Evolutionary conservation across 1,140 invertebrate genomes (phyloP).

Genomic region (Belonocnema kinseyi): DNA sequence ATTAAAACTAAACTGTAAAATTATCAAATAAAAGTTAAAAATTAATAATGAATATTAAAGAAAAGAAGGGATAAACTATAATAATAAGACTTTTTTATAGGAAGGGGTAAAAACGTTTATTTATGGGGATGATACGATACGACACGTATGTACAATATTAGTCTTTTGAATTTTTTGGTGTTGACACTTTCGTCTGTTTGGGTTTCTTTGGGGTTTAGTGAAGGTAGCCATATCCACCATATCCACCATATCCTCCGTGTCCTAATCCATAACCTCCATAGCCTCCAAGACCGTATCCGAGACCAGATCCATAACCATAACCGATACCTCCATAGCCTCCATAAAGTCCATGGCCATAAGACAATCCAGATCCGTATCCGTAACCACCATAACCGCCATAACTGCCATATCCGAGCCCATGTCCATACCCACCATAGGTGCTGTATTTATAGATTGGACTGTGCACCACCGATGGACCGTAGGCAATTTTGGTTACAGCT

Average conservation of each 20-base stretch:
- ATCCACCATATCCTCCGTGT: constrained; percentile 37
- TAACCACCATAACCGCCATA: constrained; percentile 51
- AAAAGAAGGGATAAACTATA: background rate
- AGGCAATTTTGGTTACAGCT: constrained; percentile 49
- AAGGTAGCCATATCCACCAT: constrained; percentile 44
- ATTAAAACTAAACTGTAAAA: too few species aligned
- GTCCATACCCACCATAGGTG: constrained; percentile 47
- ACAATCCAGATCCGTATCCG: constrained; percentile 53
- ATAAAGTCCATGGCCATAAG: constrained; percentile 20
- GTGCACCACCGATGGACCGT: constrained; percentile 51
- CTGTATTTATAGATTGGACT: constrained; percentile 51
- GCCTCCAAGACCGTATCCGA: constrained; percentile 14
- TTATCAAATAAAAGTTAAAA: too few species aligned
- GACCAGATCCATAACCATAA: constrained; percentile 43
- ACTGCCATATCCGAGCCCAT: constrained; percentile 46
- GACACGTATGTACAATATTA: constrained; percentile 50
- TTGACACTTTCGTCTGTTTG: background rate
- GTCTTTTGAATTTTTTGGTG: constrained; percentile 25
- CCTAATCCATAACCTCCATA: background rate
- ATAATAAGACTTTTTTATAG: background rate
- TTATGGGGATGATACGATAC: constrained; percentile 10
- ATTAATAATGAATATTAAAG: background rate
- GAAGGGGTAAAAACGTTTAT: constrained; percentile 26
- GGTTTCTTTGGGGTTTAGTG: constrained; percentile 43
- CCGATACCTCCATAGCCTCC: constrained; percentile 41